Percentiles rank a stretch among this genome's conserved stretches.
Conservation (phyloP, 2,113 vertebrate genomes). For the Genyomyrus donnyi region DNA sequence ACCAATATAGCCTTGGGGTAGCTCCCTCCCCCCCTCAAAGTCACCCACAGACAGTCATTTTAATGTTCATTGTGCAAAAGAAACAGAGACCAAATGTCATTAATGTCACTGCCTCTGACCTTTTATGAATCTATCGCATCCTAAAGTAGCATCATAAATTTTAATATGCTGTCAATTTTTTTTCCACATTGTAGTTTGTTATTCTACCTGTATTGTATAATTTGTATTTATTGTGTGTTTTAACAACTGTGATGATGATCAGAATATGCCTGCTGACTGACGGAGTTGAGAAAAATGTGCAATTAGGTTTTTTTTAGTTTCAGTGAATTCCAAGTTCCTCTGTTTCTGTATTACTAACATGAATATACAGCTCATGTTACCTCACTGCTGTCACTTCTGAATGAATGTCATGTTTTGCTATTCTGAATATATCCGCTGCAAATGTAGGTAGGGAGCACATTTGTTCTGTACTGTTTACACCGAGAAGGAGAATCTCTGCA, state of each 20-base stretch:
- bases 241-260: conserved; percentile 24
- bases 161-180: background rate
- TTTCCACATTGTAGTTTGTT: background rate
- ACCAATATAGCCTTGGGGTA: background rate
- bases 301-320: conserved; percentile 5
- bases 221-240: background rate
- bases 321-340: background rate
- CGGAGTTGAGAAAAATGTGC: conserved; percentile 15
- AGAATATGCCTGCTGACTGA: conserved; percentile 21
- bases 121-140: background rate
- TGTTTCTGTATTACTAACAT: background rate
- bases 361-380: background rate
- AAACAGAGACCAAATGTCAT: background rate
- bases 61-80: background rate
- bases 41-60: background rate
- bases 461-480: background rate
- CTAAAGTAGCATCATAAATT: background rate
- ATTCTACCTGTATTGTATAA: conserved; percentile 17
- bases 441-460: background rate
- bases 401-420: background rate
- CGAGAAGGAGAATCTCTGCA: background rate
- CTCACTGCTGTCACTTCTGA: background rate
- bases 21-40: background rate
- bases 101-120: background rate
- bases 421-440: background rate